phyloP scores from a whole-genome alignment of 1,140 invertebrate genomes.

The Trichonephila clavipes region DNA sequence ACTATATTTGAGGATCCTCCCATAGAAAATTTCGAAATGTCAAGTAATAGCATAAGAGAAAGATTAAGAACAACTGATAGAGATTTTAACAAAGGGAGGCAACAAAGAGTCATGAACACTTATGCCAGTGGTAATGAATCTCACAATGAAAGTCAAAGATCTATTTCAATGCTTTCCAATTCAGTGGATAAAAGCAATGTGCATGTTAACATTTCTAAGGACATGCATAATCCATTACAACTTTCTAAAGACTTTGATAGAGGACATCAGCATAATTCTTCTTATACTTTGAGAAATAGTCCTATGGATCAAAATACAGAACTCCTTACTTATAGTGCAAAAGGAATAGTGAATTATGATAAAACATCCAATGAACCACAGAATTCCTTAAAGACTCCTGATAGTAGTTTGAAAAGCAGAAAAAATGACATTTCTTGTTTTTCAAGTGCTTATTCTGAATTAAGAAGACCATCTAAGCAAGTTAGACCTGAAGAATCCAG shows the following conservation, averaged over 20 bases:
- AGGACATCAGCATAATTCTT: background rate
- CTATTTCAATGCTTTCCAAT: background rate
- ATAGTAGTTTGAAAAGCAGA: background rate
- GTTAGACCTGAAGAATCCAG: background rate
- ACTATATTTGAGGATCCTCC: background rate
- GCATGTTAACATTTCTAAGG: background rate
- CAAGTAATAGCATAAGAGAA: background rate
- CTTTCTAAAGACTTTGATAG: background rate
- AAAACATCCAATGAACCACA: background rate
- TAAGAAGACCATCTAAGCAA: background rate
- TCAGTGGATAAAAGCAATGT: background rate
- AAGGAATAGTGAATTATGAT: background rate
- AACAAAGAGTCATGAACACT: background rate
- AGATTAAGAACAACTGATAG: background rate
- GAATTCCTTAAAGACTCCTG: background rate
- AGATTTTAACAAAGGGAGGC: background rate
- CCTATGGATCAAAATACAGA: background rate
- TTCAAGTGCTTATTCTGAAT: background rate
- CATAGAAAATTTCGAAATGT: background rate
- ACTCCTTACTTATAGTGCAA: background rate
- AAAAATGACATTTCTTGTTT: background rate
- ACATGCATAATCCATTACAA: background rate
- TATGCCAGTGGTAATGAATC: background rate
- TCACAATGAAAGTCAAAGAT: background rate
- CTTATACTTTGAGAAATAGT: background rate